phyloP scores from a whole-genome alignment of 2,888 invertebrate genomes.

The Acronicta psi region DNA sequence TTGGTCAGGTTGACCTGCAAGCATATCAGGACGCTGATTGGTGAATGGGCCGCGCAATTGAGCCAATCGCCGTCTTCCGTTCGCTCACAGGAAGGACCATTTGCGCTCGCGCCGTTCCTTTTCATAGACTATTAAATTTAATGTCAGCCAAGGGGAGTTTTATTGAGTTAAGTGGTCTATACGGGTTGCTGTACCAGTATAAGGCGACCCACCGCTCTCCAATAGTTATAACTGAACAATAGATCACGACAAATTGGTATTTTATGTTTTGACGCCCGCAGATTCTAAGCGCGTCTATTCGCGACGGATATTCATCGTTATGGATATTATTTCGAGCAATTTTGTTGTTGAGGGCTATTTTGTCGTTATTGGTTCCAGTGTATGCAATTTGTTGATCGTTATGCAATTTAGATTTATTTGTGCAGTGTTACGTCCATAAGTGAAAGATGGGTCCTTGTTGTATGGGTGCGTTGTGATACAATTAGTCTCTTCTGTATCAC shows the following conservation, averaged over 20 bases:
- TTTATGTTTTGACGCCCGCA: slow-evolving; percentile 74
- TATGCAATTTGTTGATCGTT: slow-evolving; percentile 69
- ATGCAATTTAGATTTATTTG: slow-evolving; percentile 64
- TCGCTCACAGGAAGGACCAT: slow-evolving; percentile 82
- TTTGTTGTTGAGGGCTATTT: slow-evolving; percentile 80
- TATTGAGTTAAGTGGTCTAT: slow-evolving; percentile 87
- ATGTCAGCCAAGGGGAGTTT: slow-evolving; percentile 84
- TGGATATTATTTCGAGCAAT: slow-evolving; percentile 80
- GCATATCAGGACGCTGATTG: slow-evolving; percentile 80
- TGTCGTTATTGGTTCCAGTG: slow-evolving; percentile 56
- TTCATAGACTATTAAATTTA: slow-evolving; percentile 88
- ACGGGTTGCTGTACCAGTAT: slow-evolving; percentile 74
- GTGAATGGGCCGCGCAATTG: slow-evolving; percentile 85
- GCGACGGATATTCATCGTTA: slow-evolving; percentile 80
- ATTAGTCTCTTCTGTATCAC: slow-evolving; percentile 15
- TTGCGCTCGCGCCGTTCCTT: slow-evolving; percentile 80
- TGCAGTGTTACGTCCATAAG: slow-evolving; percentile 43
- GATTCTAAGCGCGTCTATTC: slow-evolving; percentile 75
- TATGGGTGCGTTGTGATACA: slow-evolving; percentile 35
- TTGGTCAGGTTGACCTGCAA: slow-evolving; percentile 66
- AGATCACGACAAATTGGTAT: slow-evolving; percentile 63
- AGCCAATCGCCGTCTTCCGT: slow-evolving; percentile 88
- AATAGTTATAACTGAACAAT: slow-evolving; percentile 38
- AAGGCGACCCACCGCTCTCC: slow-evolving; percentile 63
- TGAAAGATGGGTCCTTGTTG: slow-evolving; percentile 27